Base-by-base conservation (phyloP, 2,888 invertebrate species). In the Nematopogon swammerdamellus region DNA sequence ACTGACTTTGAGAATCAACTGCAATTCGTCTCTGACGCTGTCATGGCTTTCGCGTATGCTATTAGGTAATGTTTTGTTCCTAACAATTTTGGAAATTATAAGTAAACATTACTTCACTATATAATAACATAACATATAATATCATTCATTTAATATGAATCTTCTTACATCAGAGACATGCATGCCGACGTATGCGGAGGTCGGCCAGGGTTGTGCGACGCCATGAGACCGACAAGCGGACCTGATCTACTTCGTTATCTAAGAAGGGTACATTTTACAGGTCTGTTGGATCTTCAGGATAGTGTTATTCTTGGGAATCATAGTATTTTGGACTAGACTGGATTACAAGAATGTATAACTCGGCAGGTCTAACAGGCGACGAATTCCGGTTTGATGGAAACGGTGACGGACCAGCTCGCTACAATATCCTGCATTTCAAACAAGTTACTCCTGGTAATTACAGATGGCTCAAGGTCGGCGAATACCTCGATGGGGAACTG, bases 21-120 rank as follows among this genome's bases (percentile, higher is more conserved):
- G 56, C 97, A 97, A 74, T 97, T 96, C 70, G 97, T 97, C 25
- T 94, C 94, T 29, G 97, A 97, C 67, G 95, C 97, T 18, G 95
- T 96, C 0, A 86, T 96, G 88, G 93, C 96, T 1, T 96, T 97
- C 70, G 96, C 94, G 1, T 88, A 92, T 61, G 95, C 96, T 44
- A 85, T 91, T 58, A 81, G 86, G 91, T 91, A 70, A n/a, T n/a
- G n/a, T n/a, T n/a, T n/a, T n/a, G n/a, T n/a, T n/a, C n/a, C n/a
- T n/a, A n/a, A n/a, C 20, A 19, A 6, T 1, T 20, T 18, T 46
- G 18, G 30, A 10, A 17, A 20, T 61, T 59, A 30, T 44, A n/a
- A n/a, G n/a, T n/a, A n/a, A n/a, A n/a, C n/a, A n/a, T n/a, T n/a
- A n/a, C n/a, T n/a, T n/a, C n/a, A n/a, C n/a, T n/a, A n/a, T n/a